Conservation (phyloP, 1,140 invertebrate species). For the Diploscapter pachys region DNA sequence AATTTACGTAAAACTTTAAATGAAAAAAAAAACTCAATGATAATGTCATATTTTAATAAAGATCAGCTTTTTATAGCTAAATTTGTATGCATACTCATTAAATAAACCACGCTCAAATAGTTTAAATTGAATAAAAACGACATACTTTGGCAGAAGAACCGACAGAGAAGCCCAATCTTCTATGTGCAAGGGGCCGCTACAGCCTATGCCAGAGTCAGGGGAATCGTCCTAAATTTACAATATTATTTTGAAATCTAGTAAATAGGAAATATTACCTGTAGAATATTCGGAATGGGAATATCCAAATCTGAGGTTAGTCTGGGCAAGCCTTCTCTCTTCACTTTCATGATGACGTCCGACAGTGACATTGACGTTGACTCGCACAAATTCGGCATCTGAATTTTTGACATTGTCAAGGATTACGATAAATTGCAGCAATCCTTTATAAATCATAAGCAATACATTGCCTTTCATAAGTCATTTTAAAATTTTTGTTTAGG, state of each 20-base stretch:
- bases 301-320: slow-evolving; percentile 25
- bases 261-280: slow-evolving; percentile 37
- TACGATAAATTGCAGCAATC: too few relatives aligned
- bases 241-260: slow-evolving; percentile 25
- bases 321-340: slow-evolving; percentile 20
- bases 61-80: too few relatives aligned
- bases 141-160: slow-evolving; percentile 54
- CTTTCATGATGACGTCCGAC: slow-evolving; percentile 24
- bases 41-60: too few relatives aligned
- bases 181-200: slow-evolving; percentile 51
- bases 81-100: too few relatives aligned
- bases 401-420: background rate
- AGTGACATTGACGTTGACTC: slow-evolving; percentile 24
- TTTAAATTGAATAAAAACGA: background rate
- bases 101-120: too few relatives aligned
- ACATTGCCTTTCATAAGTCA: too few relatives aligned
- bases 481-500: slow-evolving; percentile 6
- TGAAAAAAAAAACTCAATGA: too few relatives aligned
- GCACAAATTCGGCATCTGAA: slow-evolving; percentile 31
- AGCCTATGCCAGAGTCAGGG: slow-evolving; percentile 54
- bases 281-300: slow-evolving; percentile 33
- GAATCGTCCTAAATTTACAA: slow-evolving; percentile 4
- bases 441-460: too few relatives aligned
- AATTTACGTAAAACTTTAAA: too few relatives aligned
- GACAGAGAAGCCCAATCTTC: slow-evolving; percentile 56